A percentile compares a stretch with the other conserved stretches of the same genome.
Evolutionary conservation across 2,888 invertebrate species (phyloP).

Genomic region (Antheraea assamensis): DNA sequence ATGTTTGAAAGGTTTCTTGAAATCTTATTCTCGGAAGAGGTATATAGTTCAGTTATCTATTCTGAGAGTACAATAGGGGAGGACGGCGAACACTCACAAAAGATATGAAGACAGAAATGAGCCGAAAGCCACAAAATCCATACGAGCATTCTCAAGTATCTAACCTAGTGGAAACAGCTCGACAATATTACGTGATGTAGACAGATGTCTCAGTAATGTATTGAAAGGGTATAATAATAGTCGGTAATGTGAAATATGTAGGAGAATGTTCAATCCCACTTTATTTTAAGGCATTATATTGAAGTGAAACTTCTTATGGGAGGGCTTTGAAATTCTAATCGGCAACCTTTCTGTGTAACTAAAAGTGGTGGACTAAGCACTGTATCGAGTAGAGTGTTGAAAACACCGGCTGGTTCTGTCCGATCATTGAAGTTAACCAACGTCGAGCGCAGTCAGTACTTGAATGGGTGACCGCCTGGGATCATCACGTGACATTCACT

Average conservation of each 20-base stretch:
- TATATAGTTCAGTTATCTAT: conserved; percentile 48
- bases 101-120: conserved; percentile 50
- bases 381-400: no score
- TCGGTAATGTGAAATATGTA: neutral
- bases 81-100: conserved; percentile 53
- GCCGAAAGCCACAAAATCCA: conserved; percentile 51
- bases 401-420: no score
- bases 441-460: no score
- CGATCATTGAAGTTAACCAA: no score
- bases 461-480: no score
- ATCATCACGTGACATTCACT: no score
- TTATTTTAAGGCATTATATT: neutral
- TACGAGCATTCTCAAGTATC: conserved; percentile 40
- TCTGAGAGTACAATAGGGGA: conserved; percentile 47
- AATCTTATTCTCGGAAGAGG: conserved; percentile 43
- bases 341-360: no score
- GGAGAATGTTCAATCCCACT: neutral
- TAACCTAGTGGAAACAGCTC: conserved; percentile 34
- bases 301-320: no score
- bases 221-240: conserved; percentile 4
- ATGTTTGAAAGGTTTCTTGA: conserved; percentile 45
- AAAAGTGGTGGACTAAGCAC: no score
- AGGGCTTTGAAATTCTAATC: no score
- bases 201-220: conserved; percentile 6
- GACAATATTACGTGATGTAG: conserved; percentile 11